These are phyloP conservation scores for Eremobia ochroleuca DNA, from an alignment of 2,888 invertebrate species.

Conservation along the genomic window DNA sequence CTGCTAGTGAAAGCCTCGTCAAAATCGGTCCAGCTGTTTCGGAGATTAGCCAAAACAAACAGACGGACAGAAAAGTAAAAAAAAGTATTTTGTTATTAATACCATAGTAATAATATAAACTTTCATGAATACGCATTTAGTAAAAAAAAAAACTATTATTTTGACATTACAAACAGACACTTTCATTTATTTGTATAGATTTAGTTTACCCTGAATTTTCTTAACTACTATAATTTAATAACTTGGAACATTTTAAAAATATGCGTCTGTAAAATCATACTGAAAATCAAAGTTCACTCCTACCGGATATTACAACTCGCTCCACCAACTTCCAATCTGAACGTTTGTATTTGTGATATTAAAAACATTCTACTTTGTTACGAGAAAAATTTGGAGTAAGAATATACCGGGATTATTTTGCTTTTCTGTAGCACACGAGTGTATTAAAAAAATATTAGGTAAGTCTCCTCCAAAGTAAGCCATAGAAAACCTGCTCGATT, in stretches of 20 bases:
- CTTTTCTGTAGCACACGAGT: not conserved
- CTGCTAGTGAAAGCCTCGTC: not conserved
- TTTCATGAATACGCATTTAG: not conserved
- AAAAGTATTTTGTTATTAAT: too few species aligned
- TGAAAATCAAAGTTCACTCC: conserved; percentile 15
- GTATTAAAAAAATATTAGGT: not conserved
- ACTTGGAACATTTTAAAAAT: not conserved
- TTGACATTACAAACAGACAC: not conserved
- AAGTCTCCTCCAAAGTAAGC: not conserved
- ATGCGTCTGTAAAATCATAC: conserved; percentile 10
- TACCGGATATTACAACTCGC: conserved; percentile 59
- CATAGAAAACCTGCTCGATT: not conserved
- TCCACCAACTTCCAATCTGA: conserved; percentile 48
- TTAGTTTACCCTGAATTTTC: not conserved
- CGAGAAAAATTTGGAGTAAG: conserved; percentile 29
- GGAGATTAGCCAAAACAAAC: not conserved
- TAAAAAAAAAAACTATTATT: not conserved
- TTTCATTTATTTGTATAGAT: not conserved
- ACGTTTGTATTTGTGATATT: conserved; percentile 50
- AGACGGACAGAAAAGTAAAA: too few species aligned
- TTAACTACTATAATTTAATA: not conserved
- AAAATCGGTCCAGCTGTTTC: not conserved
- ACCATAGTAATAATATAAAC: not conserved
- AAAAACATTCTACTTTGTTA: conserved; percentile 36
- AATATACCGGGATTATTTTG: conserved; percentile 3